A percentile compares a stretch with the other conserved stretches of the same genome.
Conservation (phyloP, 1,140 invertebrate species). For the Nylanderia fulva region DNA sequence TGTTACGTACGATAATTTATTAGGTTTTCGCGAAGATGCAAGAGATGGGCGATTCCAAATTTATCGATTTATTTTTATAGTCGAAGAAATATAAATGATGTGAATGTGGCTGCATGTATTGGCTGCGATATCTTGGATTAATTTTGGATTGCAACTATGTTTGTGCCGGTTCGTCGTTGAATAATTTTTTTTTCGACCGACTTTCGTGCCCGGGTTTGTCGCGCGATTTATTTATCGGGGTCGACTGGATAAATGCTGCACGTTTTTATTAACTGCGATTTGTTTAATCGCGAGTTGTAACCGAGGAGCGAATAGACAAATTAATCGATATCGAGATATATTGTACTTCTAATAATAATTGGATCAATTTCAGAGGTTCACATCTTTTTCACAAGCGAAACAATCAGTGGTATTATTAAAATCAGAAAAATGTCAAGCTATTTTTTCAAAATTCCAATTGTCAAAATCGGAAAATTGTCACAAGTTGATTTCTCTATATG, state of each 20-base stretch:
- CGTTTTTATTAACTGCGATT: constrained; percentile 26
- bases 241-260: constrained; percentile 18
- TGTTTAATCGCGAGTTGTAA: background rate
- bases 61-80: constrained; percentile 1
- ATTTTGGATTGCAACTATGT: constrained; percentile 32
- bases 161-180: background rate
- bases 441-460: too few relatives aligned
- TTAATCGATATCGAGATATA: constrained; percentile 11
- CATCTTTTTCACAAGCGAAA: background rate
- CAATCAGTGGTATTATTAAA: background rate
- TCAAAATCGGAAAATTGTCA: background rate
- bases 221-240: constrained; percentile 46
- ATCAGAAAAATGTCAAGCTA: background rate
- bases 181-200: constrained; percentile 31
- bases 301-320: background rate
- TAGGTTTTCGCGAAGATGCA: background rate
- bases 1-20: background rate
- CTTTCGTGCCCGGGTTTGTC: background rate
- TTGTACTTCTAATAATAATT: constrained; percentile 26
- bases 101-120: background rate
- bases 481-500: too few relatives aligned
- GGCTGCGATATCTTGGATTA: constrained; percentile 2
- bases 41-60: background rate
- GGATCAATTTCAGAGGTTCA: constrained; percentile 21
- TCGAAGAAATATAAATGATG: background rate